Evolutionary conservation across 2,888 invertebrate genomes (phyloP), one percentile per base, ranked within the genome.

Genomic region (Ormyrus rosae): DNA sequence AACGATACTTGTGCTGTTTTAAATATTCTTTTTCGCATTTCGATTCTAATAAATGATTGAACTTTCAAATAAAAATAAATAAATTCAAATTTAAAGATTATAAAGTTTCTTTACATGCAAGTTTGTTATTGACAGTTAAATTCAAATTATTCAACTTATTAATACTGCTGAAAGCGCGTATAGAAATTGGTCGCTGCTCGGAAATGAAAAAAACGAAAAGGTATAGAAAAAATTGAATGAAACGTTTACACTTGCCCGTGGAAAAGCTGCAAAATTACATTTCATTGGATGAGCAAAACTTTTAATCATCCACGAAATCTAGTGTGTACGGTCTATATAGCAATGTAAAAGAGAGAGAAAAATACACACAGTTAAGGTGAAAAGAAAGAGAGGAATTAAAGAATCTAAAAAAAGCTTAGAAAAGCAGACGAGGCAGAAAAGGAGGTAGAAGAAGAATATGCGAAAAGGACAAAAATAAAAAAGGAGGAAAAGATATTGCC

Each of bases 231-330:
- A 58, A 8, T 2, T 6, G 63, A 13, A 74, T 74, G 65, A 74
- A 64, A 65, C 34, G 73, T 65, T 73, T 55, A 56, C 73, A 48
- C 73, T 64, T 56, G 64, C 61, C 56, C 50, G 34, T 19, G 19
- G 11, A 19, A 19, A 19, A 19, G 19, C 19, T 19, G 19, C 19
- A 19, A 19, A 19, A 19, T 19, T 19, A 19, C 19, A 19, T 19
- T 19, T 19, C 19, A 19, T 19, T 19, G 19, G 19, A 19, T 19
- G 19, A 19, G 19, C 19, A 19, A 19, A 19, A 19, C 19, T 19
- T 19, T 19, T 19, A 19, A 19, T 19, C 19, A 19, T 19, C 19
- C 19, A 19, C 19, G 19, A 19, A 19, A 19, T 19, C 1, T 68
- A 13, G 64, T 64, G 48, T 46, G 64, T 11, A 11, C 64, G 53